Evolutionary conservation across 2,797 vertebrate genomes (phyloP).

Genomic region (Picus viridis): DNA sequence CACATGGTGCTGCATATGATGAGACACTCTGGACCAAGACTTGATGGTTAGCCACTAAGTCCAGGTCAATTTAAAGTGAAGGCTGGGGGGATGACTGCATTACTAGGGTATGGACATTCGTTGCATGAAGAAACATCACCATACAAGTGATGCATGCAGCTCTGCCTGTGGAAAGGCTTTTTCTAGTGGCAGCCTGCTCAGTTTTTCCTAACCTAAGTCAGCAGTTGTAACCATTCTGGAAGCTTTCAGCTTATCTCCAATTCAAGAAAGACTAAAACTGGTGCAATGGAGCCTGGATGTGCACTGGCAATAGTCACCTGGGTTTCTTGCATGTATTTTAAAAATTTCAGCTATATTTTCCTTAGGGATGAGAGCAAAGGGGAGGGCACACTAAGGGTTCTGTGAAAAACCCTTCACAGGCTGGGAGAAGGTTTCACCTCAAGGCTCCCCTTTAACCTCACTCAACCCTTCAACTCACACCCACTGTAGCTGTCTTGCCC

Average conservation of each 20-base stretch:
- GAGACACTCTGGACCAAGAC: neutral
- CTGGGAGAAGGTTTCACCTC: neutral
- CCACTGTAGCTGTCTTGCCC: neutral
- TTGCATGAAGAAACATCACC: neutral
- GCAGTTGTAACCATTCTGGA: neutral
- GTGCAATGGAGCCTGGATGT: neutral
- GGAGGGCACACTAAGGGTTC: neutral
- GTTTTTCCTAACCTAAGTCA: neutral
- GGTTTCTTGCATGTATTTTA: neutral
- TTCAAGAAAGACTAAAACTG: neutral
- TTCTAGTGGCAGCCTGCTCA: neutral
- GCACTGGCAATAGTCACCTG: neutral
- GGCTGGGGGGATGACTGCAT: neutral
- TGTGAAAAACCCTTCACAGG: neutral
- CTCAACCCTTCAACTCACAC: neutral
- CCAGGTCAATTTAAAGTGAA: neutral
- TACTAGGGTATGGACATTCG: rapidly evolving
- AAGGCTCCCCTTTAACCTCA: neutral
- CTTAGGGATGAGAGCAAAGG: neutral
- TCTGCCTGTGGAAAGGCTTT: neutral
- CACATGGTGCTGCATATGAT: rapidly evolving
- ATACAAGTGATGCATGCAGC: neutral
- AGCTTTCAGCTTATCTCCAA: neutral
- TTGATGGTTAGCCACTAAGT: neutral
- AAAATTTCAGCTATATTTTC: neutral